Evolutionary conservation across 1,140 invertebrate species (phyloP), one percentile per base, ranked within the genome.

Genomic region (Bombus confusus): DNA sequence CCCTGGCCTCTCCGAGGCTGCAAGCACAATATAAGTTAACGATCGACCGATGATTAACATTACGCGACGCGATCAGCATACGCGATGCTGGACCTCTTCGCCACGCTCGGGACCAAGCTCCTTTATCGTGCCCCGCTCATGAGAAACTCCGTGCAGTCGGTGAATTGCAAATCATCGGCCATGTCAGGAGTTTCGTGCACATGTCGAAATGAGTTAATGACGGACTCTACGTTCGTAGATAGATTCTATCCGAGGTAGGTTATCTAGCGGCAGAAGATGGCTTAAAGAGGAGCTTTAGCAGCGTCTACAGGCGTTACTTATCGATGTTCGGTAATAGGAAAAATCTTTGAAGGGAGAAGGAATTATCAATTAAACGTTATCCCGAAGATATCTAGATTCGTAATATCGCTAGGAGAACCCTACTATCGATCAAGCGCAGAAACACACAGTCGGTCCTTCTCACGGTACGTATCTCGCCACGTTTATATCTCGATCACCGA

Each of bases 21-120:
- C 62, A 62, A 64, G 81, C 41, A 76, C 83, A 59, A 81, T 86
- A 78, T 81, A 88, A 86, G 88, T 89, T 86, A 83, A 89, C 84
- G 80, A 78, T 86, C 74, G 64, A 41, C 6, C 62, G 64, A 47
- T 57, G 59, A 88, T 86, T 89, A 86, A 86, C 76, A 72, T 85
- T 85, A 37, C 76, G 66, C 76, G 83, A 85, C 76, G 76, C 83
- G 83, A 85, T 72, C 83, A 72, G 68, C 83, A 85, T 85, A 72
- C 76, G 52, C 66, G 76, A 80, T 72, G 82, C 31, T 22, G 66
- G 57, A 9, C 66, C 66, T 37, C 39, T 2, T n/a, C 31, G 39
- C 41, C 22, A 18, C 64, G 25, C 47, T n/a, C 47, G 18, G 5
- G 64, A 43, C 28, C 2, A 6, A 22, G 43, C 52, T 8, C n/a